Evolutionary conservation across 2,888 invertebrate species (phyloP).

Genomic region (Drosophila sordidapex): DNA sequence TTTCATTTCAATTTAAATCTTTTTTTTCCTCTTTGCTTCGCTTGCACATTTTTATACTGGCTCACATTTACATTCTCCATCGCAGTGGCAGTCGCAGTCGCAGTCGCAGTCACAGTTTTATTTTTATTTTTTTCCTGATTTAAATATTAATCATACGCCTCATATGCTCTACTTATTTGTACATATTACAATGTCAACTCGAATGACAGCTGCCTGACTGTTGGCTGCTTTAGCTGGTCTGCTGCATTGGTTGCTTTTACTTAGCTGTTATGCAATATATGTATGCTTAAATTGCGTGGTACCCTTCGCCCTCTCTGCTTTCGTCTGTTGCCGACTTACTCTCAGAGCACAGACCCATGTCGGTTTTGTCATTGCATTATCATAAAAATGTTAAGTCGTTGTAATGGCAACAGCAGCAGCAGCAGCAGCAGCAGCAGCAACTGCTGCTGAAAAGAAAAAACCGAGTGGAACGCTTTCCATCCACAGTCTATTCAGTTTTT

Average conservation of each 20-base stretch:
- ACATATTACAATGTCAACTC: slow-evolving; percentile 67
- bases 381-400: slow-evolving; percentile 67
- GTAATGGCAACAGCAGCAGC: slow-evolving; percentile 50
- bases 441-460: slow-evolving; percentile 3
- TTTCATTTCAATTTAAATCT: slow-evolving; percentile 68
- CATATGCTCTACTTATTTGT: slow-evolving; percentile 70
- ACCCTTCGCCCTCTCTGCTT: background rate
- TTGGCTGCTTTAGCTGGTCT: slow-evolving; percentile 9
- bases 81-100: slow-evolving; percentile 14
- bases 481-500: slow-evolving; percentile 27
- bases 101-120: slow-evolving; percentile 1
- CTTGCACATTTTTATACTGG: slow-evolving; percentile 11
- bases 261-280: slow-evolving; percentile 54
- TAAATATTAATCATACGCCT: slow-evolving; percentile 70
- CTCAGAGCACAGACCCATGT: slow-evolving; percentile 54
- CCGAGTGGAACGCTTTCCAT: slow-evolving; percentile 3
- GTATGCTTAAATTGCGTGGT: slow-evolving; percentile 46
- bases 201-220: slow-evolving; percentile 49
- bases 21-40: slow-evolving; percentile 22
- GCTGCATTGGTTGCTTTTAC: slow-evolving; percentile 28
- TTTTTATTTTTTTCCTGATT: slow-evolving; percentile 42
- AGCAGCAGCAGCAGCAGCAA: slow-evolving; percentile 2
- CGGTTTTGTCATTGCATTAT: slow-evolving; percentile 67
- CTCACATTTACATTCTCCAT: slow-evolving; percentile 29
- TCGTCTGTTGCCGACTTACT: background rate